phyloP scores from a whole-genome alignment of 2,888 invertebrate species.

The Chironomus riparius region DNA sequence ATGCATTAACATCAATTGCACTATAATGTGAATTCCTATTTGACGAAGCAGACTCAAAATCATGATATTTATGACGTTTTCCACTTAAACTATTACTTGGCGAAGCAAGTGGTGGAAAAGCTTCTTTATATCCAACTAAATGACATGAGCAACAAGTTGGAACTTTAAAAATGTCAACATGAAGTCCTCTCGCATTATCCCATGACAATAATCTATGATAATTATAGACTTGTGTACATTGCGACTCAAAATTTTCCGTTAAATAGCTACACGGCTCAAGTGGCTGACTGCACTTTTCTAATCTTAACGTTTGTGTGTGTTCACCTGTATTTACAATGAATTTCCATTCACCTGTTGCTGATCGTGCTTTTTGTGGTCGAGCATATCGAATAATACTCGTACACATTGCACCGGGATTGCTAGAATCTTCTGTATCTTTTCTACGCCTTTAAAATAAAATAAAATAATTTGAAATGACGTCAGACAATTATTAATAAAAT shows the following conservation, averaged over 20 bases:
- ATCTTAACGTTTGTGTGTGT: constrained; percentile 69
- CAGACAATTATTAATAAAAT: too few species aligned
- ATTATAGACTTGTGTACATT: constrained; percentile 74
- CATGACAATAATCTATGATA: constrained; percentile 73
- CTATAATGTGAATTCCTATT: constrained; percentile 24
- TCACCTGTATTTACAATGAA: constrained; percentile 78
- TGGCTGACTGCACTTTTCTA: constrained; percentile 75
- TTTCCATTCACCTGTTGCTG: constrained; percentile 74
- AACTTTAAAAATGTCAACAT: constrained; percentile 76
- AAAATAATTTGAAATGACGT: not conserved
- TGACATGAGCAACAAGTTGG: constrained; percentile 78
- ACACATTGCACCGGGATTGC: constrained; percentile 66
- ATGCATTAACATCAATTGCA: constrained; percentile 34
- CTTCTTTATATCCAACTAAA: constrained; percentile 63
- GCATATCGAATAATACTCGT: constrained; percentile 70
- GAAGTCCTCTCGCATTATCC: constrained; percentile 69
- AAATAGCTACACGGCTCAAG: constrained; percentile 69
- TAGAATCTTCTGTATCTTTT: constrained; percentile 45
- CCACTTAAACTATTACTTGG: constrained; percentile 1
- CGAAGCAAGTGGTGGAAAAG: constrained; percentile 49
- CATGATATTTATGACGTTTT: constrained; percentile 32
- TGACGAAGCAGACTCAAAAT: constrained; percentile 36
- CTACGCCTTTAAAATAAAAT: constrained; percentile 48
- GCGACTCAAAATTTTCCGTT: constrained; percentile 67
- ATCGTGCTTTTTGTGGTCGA: constrained; percentile 68